Evolutionary conservation across 1,140 invertebrate species (phyloP).

Genomic region (Drosophila paulistorum): DNA sequence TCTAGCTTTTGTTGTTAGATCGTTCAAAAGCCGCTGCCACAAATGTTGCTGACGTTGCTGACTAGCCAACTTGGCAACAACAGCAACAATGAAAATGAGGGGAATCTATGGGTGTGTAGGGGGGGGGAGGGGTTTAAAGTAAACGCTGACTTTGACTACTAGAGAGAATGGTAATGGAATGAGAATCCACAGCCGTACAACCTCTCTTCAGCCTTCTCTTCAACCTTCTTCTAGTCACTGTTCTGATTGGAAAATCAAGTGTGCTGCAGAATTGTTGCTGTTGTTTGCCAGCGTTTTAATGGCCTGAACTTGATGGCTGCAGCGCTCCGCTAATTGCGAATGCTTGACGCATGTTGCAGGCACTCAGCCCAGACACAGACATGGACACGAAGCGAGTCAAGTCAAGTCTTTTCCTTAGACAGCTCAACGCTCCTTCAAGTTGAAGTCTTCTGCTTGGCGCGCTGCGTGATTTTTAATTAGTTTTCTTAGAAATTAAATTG

Average conservation of each 20-base stretch:
- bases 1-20: constrained; percentile 51
- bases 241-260: constrained; percentile 80
- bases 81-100: constrained; percentile 36
- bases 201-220: not conserved
- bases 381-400: constrained; percentile 12
- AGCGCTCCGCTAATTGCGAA: constrained; percentile 76
- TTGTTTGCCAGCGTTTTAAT: constrained; percentile 74
- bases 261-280: constrained; percentile 29
- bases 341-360: constrained; percentile 79
- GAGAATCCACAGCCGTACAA: not conserved
- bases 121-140: not conserved
- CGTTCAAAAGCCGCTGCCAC: constrained; percentile 52
- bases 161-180: constrained; percentile 1
- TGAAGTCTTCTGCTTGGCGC: constrained; percentile 51
- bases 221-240: constrained; percentile 11
- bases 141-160: constrained; percentile 7
- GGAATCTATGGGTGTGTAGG: not conserved
- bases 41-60: constrained; percentile 71
- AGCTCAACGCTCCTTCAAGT: constrained; percentile 53
- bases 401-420: constrained; percentile 63
- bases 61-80: constrained; percentile 46
- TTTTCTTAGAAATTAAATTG: constrained; percentile 82
- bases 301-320: constrained; percentile 65
- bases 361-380: constrained; percentile 68
- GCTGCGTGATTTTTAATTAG: constrained; percentile 81